Conservation (phyloP, 2,113 vertebrate species). For the Campylomormyrus numenius region DNA sequence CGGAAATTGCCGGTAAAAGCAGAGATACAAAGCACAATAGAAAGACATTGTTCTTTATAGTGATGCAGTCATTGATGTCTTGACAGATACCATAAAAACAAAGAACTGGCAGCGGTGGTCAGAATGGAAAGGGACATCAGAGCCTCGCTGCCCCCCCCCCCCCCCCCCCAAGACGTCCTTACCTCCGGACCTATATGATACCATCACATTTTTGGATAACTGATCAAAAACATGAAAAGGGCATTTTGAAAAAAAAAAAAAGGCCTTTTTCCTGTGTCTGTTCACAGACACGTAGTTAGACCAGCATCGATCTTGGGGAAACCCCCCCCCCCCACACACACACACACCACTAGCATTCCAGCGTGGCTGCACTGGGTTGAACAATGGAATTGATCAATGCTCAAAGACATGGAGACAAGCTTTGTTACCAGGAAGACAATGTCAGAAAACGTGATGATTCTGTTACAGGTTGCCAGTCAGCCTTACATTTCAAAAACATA, state of each 20-base stretch:
- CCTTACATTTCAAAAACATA: slow-evolving; percentile 8
- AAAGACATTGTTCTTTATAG: background rate
- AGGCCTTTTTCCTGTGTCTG: background rate
- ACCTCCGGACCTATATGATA: background rate
- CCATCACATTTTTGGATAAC: background rate
- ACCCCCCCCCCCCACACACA: background rate
- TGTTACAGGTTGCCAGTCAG: slow-evolving; percentile 15
- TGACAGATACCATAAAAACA: background rate
- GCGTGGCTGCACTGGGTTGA: slow-evolving; percentile 22
- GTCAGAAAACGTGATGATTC: slow-evolving; percentile 25
- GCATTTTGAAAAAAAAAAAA: background rate
- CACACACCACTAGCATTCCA: background rate
- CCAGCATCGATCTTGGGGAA: background rate
- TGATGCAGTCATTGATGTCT: background rate
- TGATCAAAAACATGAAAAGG: background rate
- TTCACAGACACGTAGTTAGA: background rate
- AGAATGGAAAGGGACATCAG: background rate
- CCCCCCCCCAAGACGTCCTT: too few relatives aligned
- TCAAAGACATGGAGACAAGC: slow-evolving; percentile 33
- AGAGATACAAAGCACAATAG: background rate
- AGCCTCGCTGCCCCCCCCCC: background rate
- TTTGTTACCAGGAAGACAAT: slow-evolving; percentile 24
- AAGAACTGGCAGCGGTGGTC: background rate
- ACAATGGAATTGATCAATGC: slow-evolving; percentile 43
- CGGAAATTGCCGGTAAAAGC: background rate